A percentile compares a stretch with the other conserved stretches of the same genome.
phyloP scores from a whole-genome alignment of 2,113 vertebrate species.

The Alethe castanea region DNA sequence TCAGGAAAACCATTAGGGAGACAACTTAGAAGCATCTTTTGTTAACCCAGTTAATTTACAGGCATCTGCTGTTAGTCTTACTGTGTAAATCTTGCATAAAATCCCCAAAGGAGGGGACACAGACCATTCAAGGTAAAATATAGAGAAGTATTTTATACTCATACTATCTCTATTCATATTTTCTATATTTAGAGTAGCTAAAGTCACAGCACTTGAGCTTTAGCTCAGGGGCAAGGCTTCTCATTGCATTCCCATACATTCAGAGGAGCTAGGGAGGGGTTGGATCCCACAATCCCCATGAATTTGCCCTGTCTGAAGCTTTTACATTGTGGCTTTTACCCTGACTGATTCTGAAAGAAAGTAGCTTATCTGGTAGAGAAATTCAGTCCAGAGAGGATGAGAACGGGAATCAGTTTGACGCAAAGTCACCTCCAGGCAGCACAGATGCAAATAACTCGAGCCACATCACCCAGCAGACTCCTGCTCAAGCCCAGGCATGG shows the following conservation, averaged over 20 bases:
- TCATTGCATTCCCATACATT: neutral
- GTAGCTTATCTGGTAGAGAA: neutral
- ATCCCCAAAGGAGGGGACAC: neutral
- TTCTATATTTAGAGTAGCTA: neutral
- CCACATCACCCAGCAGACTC: neutral
- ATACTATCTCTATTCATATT: neutral
- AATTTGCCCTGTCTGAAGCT: neutral
- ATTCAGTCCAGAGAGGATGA: neutral
- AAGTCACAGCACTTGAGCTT: neutral
- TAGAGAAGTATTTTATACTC: neutral
- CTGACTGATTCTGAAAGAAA: neutral
- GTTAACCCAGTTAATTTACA: neutral
- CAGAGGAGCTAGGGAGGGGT: neutral
- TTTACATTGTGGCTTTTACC: neutral
- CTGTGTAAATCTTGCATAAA: neutral
- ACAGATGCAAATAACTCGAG: neutral
- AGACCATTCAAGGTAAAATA: neutral
- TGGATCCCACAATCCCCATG: neutral
- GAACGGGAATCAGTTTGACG: neutral
- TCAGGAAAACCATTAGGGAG: neutral
- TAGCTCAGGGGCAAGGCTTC: neutral
- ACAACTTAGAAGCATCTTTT: neutral
- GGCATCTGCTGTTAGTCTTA: neutral
- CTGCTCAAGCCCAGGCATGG: neutral
- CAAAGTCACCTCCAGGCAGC: neutral